These are phyloP conservation scores for Actias luna DNA, from an alignment of 2,888 invertebrate genomes.

Conservation along the genomic window DNA sequence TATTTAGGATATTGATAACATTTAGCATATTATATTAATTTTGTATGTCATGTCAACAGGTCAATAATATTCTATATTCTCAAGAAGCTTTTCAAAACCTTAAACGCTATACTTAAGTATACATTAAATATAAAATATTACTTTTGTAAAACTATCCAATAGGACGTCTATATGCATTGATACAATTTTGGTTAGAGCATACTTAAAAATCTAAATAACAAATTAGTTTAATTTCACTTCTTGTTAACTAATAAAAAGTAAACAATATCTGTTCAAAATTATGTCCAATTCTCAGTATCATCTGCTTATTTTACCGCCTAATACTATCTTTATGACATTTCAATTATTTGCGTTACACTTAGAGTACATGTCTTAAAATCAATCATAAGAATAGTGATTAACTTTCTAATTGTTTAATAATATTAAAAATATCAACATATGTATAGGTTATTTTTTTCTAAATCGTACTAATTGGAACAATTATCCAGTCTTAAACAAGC, in stretches of 20 bases:
- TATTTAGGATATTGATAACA: neutral
- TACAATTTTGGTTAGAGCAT: constrained; percentile 7
- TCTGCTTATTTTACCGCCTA: neutral
- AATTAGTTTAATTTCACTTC: neutral
- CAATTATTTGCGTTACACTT: neutral
- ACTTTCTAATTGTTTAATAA: neutral
- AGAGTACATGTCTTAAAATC: neutral
- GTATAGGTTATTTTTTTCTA: neutral
- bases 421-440: neutral
- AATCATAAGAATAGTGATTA: constrained; percentile 1
- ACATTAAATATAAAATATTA: neutral
- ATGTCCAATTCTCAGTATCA: no score
- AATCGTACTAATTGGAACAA: constrained; percentile 19
- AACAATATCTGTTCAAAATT: neutral
- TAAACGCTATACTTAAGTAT: neutral
- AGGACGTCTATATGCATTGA: neutral
- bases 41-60: neutral
- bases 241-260: neutral
- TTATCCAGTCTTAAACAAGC: constrained; percentile 26
- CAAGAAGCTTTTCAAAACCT: neutral
- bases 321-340: neutral
- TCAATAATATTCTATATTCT: neutral
- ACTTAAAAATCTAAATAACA: constrained; percentile 9
- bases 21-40: neutral
- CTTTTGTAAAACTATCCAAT: neutral